Base-by-base conservation (phyloP, 35 echinoderm and acorn worm species). In the Holothuria glaberrima region DNA sequence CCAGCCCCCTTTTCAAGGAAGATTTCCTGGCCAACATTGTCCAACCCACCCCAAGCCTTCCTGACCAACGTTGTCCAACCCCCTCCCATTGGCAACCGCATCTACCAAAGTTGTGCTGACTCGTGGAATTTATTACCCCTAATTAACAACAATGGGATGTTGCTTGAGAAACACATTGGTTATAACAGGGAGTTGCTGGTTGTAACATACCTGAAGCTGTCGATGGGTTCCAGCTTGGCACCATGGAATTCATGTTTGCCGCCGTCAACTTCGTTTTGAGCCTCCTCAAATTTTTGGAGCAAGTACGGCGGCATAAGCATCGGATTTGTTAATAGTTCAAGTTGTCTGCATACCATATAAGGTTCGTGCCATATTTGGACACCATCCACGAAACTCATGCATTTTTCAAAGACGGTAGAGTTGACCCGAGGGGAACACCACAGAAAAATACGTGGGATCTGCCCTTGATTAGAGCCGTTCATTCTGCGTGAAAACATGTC, bases 311-410 rank as follows among this genome's bases (percentile, higher is more conserved):
- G 60, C 85, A 87, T 71, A 21, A 87, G 60, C 85, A 71, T 87
- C 2, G 85, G 85, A 34, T 87, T 71, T 20, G 85, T 34, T 10
- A 87, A n/a, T 25, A 87, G 20, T 46, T 69, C 61, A 9, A 71
- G 61, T 87, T 87, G 85, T 24, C 61, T 71, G 54, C 85, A 87
- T 9, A 87, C 66, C 68, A 60, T 78, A 27, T 75, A 91, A n/a
- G 89, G 56, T 67, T 68, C 89, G 59, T 70, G 64, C 58, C 89
- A 91, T 10, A 91, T 46, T 38, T 91, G 78, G 17, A 91, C 81
- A 17, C 90, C 90, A 34, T 91, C 80, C 17, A 91, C 81, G 33
- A 91, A 91, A 75, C 90, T 91, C 79, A 91, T 56, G 56, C 90
- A 91, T 75, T 91, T 91, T 10, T 77, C 61, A 1, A 91, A 68